These are phyloP conservation scores for Triplophysa siluroides DNA, from an alignment of 2,113 vertebrate species.

Conservation along the genomic window DNA sequence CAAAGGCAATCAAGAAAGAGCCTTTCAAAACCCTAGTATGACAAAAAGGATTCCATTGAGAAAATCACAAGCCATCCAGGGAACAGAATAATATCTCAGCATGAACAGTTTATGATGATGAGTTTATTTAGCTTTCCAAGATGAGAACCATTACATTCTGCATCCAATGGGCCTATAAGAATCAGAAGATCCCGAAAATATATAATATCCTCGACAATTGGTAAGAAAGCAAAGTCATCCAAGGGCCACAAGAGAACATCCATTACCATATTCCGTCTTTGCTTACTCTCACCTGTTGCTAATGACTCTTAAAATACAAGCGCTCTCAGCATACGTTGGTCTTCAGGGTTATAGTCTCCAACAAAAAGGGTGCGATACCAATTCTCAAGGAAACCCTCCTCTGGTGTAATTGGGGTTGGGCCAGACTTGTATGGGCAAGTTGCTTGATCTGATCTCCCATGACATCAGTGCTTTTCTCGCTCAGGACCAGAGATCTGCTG, in stretches of 20 bases:
- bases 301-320: background rate
- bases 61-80: background rate
- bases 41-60: background rate
- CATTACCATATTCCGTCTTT: background rate
- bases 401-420: constrained; percentile 6
- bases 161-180: background rate
- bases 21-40: background rate
- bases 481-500: background rate
- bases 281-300: background rate
- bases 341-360: constrained; percentile 10
- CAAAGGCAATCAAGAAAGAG: background rate
- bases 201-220: background rate
- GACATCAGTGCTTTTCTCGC: constrained; percentile 19
- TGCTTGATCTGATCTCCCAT: constrained; percentile 12
- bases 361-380: background rate
- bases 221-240: background rate
- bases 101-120: background rate
- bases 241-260: background rate
- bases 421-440: constrained; percentile 27
- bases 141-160: background rate
- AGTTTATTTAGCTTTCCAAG: constrained; percentile 1
- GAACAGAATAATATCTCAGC: background rate
- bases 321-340: background rate
- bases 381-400: background rate
- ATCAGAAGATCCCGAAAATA: background rate